Percentiles rank a stretch among this genome's conserved stretches.
These are phyloP conservation scores for Actinia tenebrosa DNA, from an alignment of 64 coral and sea anemone genomes.

Conservation along the genomic window DNA sequence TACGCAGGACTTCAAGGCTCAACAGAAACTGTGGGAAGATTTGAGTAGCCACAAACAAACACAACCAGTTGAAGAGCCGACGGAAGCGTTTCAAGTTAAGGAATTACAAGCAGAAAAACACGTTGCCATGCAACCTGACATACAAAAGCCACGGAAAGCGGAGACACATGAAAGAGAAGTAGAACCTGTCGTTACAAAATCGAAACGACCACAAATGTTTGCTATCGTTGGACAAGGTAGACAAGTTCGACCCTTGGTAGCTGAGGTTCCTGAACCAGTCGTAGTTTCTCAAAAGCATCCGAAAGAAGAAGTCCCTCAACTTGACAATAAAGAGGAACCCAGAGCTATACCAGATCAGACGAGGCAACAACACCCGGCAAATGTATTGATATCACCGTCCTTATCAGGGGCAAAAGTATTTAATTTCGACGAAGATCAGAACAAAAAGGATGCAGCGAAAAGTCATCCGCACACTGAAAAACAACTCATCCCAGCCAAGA, in stretches of 20 bases:
- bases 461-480: neutral
- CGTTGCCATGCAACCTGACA: neutral
- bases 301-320: neutral
- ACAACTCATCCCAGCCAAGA: neutral
- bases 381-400: neutral
- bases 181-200: neutral
- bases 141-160: neutral
- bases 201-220: conserved; percentile 41
- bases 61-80: neutral
- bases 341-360: neutral
- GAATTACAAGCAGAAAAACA: neutral
- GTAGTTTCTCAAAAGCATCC: neutral
- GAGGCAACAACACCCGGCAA: neutral
- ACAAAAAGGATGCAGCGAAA: neutral
- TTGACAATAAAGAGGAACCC: neutral
- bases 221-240: conserved; percentile 33
- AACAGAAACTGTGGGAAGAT: conserved; percentile 5
- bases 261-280: neutral
- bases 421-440: neutral
- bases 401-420: conserved; percentile 18
- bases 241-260: neutral
- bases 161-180: neutral
- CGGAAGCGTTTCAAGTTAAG: neutral
- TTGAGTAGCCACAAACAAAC: neutral
- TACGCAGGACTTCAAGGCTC: neutral